Evolutionary conservation across 2,888 invertebrate species (phyloP), one percentile per base, ranked within the genome.

Genomic region (Junonia oenone): DNA sequence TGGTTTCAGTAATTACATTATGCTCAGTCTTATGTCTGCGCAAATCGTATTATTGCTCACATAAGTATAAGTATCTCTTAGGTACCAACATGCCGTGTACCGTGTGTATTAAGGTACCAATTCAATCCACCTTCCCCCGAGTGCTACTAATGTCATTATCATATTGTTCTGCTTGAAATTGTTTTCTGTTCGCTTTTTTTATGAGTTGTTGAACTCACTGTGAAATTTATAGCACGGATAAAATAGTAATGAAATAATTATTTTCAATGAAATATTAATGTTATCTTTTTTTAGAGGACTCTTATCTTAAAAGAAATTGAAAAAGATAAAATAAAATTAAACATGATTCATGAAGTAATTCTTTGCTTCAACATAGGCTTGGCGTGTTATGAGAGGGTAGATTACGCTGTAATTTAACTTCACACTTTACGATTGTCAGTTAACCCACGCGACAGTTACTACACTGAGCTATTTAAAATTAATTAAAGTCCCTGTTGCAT

Each of bases 101-200:
- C n/a, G n/a, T n/a, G n/a, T n/a, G n/a, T n/a, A 15, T 26, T n/a
- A 15, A n/a, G n/a, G n/a, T n/a, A 26, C 15, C 35, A 45, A 45
- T 51, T 51, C 51, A 35, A 51, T 51, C 45, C 43, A n/a, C 13
- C 5, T n/a, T 51, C 51, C 37, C 51, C 26, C 11, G 45, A 45
- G 45, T 37, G 19, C 8, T 11, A 46, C 35, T 35, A 26, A 37
- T 27, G n/a, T n/a, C n/a, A n/a, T n/a, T n/a, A 37, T 45, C 27
- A 37, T 52, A 52, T 37, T 46, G 46, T 37, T 37, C 17, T 13
- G n/a, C 9, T 0, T 9, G 1, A 17, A 45, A 37, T 15, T 37
- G 9, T 11, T 43, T 43, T 31, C 9, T 31, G 22, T 33, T 13
- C 26, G 19, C n/a, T 38, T 13, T 49, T 49, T 11, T 26, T 22